phyloP scores from a whole-genome alignment of 2,113 vertebrate species.

The Phalacrocorax aristotelis region DNA sequence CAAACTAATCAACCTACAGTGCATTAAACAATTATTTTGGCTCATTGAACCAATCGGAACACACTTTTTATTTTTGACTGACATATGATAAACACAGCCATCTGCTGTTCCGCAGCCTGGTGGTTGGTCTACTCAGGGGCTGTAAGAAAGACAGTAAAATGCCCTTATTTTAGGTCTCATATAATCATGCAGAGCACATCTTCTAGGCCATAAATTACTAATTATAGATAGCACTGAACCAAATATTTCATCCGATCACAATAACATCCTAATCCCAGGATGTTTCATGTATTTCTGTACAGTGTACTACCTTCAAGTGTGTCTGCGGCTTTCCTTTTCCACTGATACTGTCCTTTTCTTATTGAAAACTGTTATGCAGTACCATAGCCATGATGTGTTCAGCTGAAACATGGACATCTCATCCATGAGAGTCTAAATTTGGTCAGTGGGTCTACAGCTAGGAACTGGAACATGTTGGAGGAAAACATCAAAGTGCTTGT shows the following conservation, averaged over 20 bases:
- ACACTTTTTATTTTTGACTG: constrained; percentile 67
- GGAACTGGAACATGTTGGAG: background rate
- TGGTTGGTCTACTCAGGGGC: constrained; percentile 52
- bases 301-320: background rate
- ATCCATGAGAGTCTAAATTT: background rate
- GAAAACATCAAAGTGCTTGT: background rate
- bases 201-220: constrained; percentile 62
- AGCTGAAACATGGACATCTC: background rate
- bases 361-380: background rate
- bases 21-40: constrained; percentile 73
- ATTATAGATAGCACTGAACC: constrained; percentile 50
- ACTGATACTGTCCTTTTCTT: background rate
- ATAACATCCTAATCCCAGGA: constrained; percentile 31
- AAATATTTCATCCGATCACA: constrained; percentile 35
- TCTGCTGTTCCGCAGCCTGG: constrained; percentile 60
- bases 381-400: background rate
- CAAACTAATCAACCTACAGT: constrained; percentile 67
- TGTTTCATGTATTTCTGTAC: constrained; percentile 15
- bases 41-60: constrained; percentile 70
- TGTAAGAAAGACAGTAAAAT: constrained; percentile 36
- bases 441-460: background rate
- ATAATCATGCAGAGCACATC: constrained; percentile 34
- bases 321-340: background rate
- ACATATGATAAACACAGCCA: constrained; percentile 70
- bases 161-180: constrained; percentile 30